Evolutionary conservation across 2,888 invertebrate species (phyloP).

Genomic region (Cephus pygmeus): DNA sequence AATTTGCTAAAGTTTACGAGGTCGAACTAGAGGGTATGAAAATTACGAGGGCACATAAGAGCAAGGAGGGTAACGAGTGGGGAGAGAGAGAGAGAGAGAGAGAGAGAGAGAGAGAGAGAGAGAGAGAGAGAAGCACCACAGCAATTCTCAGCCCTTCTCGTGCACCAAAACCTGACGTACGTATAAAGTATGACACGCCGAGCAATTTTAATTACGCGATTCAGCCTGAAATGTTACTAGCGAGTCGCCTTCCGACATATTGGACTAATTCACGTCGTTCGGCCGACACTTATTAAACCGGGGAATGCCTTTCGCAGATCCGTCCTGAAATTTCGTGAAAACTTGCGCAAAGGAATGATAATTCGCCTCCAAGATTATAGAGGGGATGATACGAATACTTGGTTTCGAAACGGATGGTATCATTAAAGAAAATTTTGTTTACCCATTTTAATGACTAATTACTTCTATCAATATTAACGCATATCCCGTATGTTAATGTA

Average conservation of each 20-base stretch:
- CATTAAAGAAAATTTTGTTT: background rate
- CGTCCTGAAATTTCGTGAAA: background rate
- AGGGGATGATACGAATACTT: background rate
- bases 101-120: too few relatives aligned
- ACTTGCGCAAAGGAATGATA: constrained; percentile 21
- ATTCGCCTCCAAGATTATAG: constrained; percentile 10
- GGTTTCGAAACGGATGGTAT: background rate
- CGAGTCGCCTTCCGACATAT: constrained; percentile 46
- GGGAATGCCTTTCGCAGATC: constrained; percentile 49
- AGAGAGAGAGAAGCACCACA: constrained; percentile 15
- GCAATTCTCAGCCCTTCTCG: constrained; percentile 2
- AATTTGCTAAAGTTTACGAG: background rate
- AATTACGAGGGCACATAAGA: background rate
- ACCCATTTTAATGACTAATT: background rate
- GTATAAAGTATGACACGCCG: constrained; percentile 53
- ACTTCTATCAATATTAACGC: background rate
- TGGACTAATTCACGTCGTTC: constrained; percentile 61
- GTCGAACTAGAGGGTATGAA: background rate
- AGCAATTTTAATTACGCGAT: constrained; percentile 61
- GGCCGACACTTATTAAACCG: constrained; percentile 60
- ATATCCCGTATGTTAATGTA: background rate
- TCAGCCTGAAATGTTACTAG: constrained; percentile 55
- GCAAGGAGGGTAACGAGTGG: background rate
- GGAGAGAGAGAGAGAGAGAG: too few relatives aligned
- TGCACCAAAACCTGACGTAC: background rate